phyloP scores from a whole-genome alignment of 2,113 vertebrate species.

The Lepus americanus region DNA sequence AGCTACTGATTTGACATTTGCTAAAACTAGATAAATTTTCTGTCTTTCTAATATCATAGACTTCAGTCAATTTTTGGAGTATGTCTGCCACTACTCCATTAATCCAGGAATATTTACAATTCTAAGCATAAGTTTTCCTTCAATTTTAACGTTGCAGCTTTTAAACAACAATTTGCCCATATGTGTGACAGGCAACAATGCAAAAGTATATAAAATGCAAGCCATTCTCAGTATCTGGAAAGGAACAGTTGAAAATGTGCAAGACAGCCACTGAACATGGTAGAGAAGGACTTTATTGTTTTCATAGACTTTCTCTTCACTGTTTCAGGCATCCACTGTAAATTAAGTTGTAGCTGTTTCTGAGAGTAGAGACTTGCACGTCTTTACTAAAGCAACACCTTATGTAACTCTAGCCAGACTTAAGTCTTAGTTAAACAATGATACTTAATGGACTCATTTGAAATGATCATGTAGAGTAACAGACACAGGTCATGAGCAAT shows the following conservation, averaged over 20 bases:
- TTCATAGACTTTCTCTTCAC: slow-evolving; percentile 38
- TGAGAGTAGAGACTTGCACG: neutral
- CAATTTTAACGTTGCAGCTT: slow-evolving; percentile 73
- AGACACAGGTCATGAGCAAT: neutral
- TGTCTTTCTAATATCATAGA: slow-evolving; percentile 82
- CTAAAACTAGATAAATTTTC: slow-evolving; percentile 87
- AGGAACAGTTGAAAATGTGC: slow-evolving; percentile 44
- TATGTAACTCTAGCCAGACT: neutral
- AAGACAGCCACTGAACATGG: slow-evolving; percentile 14
- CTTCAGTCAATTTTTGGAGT: slow-evolving; percentile 77
- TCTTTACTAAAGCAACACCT: neutral
- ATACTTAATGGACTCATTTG: neutral
- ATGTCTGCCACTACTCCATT: slow-evolving; percentile 74
- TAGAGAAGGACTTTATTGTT: neutral
- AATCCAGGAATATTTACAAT: slow-evolving; percentile 64
- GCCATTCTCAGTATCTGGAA: slow-evolving; percentile 40
- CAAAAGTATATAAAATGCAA: slow-evolving; percentile 55
- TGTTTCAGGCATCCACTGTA: slow-evolving; percentile 7
- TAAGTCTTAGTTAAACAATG: neutral
- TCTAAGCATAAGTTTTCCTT: slow-evolving; percentile 67
- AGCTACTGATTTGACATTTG: slow-evolving; percentile 88
- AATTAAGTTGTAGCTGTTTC: neutral
- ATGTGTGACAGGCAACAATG: slow-evolving; percentile 36
- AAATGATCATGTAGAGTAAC: neutral
- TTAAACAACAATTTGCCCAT: slow-evolving; percentile 66